These are phyloP conservation scores for Psittacula echo DNA, from an alignment of 2,797 vertebrate genomes.

Conservation along the genomic window DNA sequence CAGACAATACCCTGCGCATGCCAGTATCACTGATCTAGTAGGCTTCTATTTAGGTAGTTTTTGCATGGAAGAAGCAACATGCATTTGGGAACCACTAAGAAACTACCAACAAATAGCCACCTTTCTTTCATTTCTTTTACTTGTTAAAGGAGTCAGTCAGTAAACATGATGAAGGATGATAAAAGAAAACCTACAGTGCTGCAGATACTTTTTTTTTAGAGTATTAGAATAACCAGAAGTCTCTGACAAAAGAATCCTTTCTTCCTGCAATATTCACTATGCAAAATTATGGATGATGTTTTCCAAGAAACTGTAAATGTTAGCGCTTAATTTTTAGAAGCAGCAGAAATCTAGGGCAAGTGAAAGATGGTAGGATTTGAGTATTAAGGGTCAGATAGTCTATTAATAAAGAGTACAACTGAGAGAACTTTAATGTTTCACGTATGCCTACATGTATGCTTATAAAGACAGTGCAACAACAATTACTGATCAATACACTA, in stretches of 20 bases:
- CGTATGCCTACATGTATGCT: neutral
- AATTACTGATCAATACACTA: neutral
- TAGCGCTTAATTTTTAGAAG: slow-evolving; percentile 17
- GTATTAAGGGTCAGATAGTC: neutral
- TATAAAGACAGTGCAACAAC: neutral
- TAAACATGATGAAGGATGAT: neutral
- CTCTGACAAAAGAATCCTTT: neutral
- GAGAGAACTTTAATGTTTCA: neutral
- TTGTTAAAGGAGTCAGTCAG: neutral
- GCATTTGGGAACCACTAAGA: neutral
- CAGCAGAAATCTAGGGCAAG: neutral
- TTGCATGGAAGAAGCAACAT: neutral
- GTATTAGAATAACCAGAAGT: neutral
- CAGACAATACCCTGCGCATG: neutral
- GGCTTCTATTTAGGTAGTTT: neutral
- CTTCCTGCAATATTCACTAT: neutral
- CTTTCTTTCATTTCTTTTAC: neutral
- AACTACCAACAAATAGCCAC: neutral
- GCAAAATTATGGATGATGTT: slow-evolving; percentile 1
- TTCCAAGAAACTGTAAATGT: slow-evolving; percentile 18
- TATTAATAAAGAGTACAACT: neutral
- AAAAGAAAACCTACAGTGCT: neutral
- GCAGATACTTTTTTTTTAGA: neutral
- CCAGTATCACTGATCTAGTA: neutral
- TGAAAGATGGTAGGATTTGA: neutral